Percentiles rank a stretch among this genome's conserved stretches.
phyloP scores from a whole-genome alignment of 2,888 invertebrate species.

The Gastrophysa polygoni region DNA sequence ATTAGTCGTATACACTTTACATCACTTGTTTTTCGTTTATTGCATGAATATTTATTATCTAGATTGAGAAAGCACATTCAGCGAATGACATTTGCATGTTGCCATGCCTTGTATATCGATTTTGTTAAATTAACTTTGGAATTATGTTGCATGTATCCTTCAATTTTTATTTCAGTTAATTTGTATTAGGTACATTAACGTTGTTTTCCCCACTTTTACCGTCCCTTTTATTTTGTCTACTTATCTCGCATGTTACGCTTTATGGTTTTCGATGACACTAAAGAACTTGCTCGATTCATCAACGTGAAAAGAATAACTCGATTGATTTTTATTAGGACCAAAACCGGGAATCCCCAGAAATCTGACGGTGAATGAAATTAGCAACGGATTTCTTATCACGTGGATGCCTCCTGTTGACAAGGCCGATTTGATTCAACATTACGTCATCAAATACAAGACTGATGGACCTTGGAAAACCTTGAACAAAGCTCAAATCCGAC shows the following conservation, averaged over 20 bases:
- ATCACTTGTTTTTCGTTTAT: not conserved
- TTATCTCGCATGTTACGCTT: not conserved
- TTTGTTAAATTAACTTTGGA: not conserved
- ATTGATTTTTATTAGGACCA: conserved; percentile 71
- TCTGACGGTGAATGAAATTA: conserved; percentile 86
- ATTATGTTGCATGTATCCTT: conserved; percentile 9
- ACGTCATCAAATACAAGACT: conserved; percentile 89
- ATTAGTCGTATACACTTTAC: not conserved
- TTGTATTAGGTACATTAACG: conserved; percentile 74
- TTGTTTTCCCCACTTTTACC: conserved; percentile 78
- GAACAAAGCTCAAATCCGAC: conserved; percentile 85
- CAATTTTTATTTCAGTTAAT: conserved; percentile 68
- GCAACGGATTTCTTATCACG: conserved; percentile 88
- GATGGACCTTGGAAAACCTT: conserved; percentile 89
- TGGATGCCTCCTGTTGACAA: conserved; percentile 88
- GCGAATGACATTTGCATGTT: not conserved
- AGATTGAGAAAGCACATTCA: not conserved
- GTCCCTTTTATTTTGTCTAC: conserved; percentile 59
- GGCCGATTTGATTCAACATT: conserved; percentile 78
- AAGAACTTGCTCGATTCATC: too few species aligned
- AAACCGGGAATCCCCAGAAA: conserved; percentile 91
- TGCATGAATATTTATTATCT: not conserved
- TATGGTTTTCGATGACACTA: not conserved
- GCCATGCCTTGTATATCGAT: not conserved
- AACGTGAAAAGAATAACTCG: conserved; percentile 3